phyloP scores from a whole-genome alignment of 1,140 invertebrate species.

The Glossosoma conforme region DNA sequence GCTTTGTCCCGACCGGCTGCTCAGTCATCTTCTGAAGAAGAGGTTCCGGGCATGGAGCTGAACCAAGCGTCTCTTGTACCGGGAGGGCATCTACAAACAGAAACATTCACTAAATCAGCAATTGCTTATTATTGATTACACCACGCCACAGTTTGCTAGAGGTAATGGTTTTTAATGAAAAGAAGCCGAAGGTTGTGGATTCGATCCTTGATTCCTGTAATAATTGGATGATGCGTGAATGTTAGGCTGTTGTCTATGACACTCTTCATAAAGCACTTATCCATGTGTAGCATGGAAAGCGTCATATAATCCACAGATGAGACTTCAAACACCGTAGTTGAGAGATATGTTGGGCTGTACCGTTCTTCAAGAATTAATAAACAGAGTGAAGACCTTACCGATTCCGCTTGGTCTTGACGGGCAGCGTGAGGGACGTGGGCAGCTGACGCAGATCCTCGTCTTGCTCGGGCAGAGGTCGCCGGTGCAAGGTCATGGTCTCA shows the following conservation, averaged over 20 bases:
- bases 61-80: conserved; percentile 60
- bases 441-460: conserved; percentile 53
- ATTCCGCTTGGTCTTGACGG: conserved; percentile 58
- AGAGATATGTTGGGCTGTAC: background rate
- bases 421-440: conserved; percentile 62
- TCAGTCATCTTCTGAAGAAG: conserved; percentile 44
- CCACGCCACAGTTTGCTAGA: too few species aligned
- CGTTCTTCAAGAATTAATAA: background rate
- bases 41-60: conserved; percentile 57
- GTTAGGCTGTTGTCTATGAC: too few species aligned
- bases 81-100: conserved; percentile 38
- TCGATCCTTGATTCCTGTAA: background rate
- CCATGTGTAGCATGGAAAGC: too few species aligned
- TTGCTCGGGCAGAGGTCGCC: conserved; percentile 50
- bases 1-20: conserved; percentile 3
- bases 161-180: conserved; percentile 4
- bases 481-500: conserved; percentile 67
- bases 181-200: background rate
- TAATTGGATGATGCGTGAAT: too few species aligned
- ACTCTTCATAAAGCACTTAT: too few species aligned
- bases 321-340: too few species aligned
- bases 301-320: too few species aligned
- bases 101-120: too few species aligned
- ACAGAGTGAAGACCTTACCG: conserved; percentile 22
- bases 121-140: too few species aligned